Base-by-base conservation (phyloP, 2,888 invertebrate genomes). In the Ectemnius lituratus region DNA sequence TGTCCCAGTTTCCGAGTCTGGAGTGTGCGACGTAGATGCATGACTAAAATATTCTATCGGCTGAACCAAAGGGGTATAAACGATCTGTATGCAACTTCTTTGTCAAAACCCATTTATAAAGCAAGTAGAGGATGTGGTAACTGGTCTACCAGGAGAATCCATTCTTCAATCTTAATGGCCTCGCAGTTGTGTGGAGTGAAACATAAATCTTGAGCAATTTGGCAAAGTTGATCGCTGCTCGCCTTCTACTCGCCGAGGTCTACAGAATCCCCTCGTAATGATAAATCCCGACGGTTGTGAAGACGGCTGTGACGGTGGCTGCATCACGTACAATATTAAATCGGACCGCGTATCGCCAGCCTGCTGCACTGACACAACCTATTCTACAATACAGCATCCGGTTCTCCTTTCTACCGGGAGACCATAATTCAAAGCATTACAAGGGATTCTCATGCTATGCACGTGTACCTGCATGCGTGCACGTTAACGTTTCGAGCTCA, bases 321-420 rank as follows among this genome's bases (percentile, higher is more conserved):
- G 52, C 52, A 52, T 52, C 52, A 52, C 52, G n/a, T 52, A 13
- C 14, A 52, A 52, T 52, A 52, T 52, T 52, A 52, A 52, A 52
- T 16, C 52, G 52, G 13, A 16, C 37, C 11, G 52, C 52, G 52
- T 4, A 52, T 13, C 16, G 14, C 52, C 52, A 37, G 37, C 11
- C 11, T 11, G 37, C 37, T 11, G 1, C 37, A 11, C 37, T 37
- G 37, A 37, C 37, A 52, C 52, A 52, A 16, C 37, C 52, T 52
- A 13, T 52, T 52, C 52, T 52, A 14, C 52, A 52, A 52, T 14
- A 16, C 52, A 16, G 14, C 52, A 16, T 16, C 52, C n/a, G n/a
- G 16, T 16, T 52, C 4, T 14, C 14, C 52, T 14, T 16, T 52
- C 14, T 4, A 14, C 14, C 14, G 4, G n/a, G 4, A 52, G n/a